Base-by-base conservation (phyloP, 2,797 vertebrate species). In the Leucoraja ocellata region DNA sequence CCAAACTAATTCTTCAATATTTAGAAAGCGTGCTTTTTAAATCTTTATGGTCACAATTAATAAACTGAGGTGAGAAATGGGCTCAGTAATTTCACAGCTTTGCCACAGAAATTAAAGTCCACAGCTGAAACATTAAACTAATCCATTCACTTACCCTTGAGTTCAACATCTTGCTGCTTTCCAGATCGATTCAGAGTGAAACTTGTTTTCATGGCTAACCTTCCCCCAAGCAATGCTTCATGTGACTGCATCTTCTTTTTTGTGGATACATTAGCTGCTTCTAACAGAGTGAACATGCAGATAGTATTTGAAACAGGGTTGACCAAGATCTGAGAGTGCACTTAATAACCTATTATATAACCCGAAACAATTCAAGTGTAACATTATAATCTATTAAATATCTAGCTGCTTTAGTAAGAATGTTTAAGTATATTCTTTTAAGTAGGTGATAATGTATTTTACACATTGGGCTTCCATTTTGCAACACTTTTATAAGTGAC, bases 141-240 rank as follows among this genome's bases (percentile, higher is more conserved):
- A 86, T n/a, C 63, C 18, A 1, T 58, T 63, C 32, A 46, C 94
- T 95, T 94, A 99, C 99, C 98, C 91, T 94, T 97, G 93, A 98
- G 96, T 74, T 98, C 97, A 94, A 98, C 97, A 32, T 98, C 97
- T 78, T 97, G 97, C 88, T 97, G 97, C 95, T 96, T 98, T 58
- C 97, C 97, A n/a, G 95, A 97, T 88, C 97, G 97, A 96, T 98
- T 98, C 92, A 99, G 93, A 0, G 99, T 98, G 93, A 98, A 99
- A 95, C 99, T 99, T 93, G 98, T 99, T 93, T 96, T 99, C 63
- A 98, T 97, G 1, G 99, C 99, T 36, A 98, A 96, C 46, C 97
- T 98, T 88, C 99, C 99, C 54, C 98, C 98, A 28, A 99, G 96
- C 61, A 99, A 96, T 1, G 97, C 97, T 94, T 99, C 98, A 0